A percentile compares a stretch with the other conserved stretches of the same genome.
Conservation (phyloP, 1,140 invertebrate species). For the Tetramorium alpestre region DNA sequence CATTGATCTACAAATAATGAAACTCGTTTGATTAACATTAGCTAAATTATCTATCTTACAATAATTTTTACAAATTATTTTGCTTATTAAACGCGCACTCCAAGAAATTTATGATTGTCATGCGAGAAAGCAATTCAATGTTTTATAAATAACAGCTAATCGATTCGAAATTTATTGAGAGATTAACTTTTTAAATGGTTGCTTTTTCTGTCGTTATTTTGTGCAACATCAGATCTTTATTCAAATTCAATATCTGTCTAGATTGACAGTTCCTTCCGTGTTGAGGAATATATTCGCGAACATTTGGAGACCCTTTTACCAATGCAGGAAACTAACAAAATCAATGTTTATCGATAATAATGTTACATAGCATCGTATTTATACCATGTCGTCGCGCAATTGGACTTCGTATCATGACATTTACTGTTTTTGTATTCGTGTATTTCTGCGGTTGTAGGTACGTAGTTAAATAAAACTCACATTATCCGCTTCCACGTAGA, state of each 20-base stretch:
- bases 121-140: background rate
- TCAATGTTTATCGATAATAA: background rate
- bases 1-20: conserved; percentile 1
- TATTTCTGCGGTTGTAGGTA: background rate
- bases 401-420: background rate
- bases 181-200: background rate
- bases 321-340: background rate
- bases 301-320: background rate
- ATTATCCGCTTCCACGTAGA: background rate
- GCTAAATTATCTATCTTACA: conserved; percentile 2
- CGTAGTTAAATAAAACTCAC: conserved; percentile 15
- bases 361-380: background rate
- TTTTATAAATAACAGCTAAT: background rate
- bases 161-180: background rate
- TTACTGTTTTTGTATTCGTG: background rate
- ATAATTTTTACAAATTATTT: background rate
- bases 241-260: background rate
- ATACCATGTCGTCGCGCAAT: background rate
- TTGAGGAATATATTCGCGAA: background rate
- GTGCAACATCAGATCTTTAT: background rate
- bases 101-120: background rate
- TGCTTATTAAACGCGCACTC: background rate
- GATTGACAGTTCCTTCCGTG: background rate
- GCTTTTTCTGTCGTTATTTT: background rate
- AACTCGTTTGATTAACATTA: conserved; percentile 13